Evolutionary conservation across 64 coral and sea anemone genomes (phyloP), one percentile per base, ranked within the genome.

Genomic region (Catalaphyllia jardinei): DNA sequence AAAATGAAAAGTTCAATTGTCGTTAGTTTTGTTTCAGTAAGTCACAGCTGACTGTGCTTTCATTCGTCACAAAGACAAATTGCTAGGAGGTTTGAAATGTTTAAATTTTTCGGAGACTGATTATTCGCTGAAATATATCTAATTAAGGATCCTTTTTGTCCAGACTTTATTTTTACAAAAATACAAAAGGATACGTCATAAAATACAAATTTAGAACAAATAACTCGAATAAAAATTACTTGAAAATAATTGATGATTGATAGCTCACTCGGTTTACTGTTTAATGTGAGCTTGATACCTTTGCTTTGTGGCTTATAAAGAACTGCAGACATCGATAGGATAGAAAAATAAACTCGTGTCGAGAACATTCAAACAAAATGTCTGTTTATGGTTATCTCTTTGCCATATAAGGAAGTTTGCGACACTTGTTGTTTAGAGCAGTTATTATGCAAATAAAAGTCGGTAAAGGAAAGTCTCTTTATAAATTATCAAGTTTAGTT

Each of bases 401-500:
- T 12, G 39, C 81, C 60, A 25, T 80, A 60, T 62, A 67, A 51
- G 62, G 39, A 9, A 20, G 29, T 83, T 65, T 16, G 8, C 39
- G 0, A 18, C 63, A 28, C 22, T 1, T 50, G 25, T 51, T 30
- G 81, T 85, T 10, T 2, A 71, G 18, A 18, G 81, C 25, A 17
- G 20, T 71, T 85, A 29, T 22, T 85, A 85, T 85, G 81, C 81
- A 85, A 85, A 85, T 71, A 38, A 67, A 15, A 28, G 33, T 85
- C 78, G 50, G 52, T 42, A n/a, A 27, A 28, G 81, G 20, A n/a
- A 83, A 67, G 60, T 20, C 31, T 38, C 17, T 83, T 31, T 83
- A 15, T 17, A 85, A 31, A 85, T 85, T 85, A 71, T 52, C 33
- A 69, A 71, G 81, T 85, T 85, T 71, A 71, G 71, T 85, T 84